Percentiles rank a stretch among this genome's conserved stretches.
phyloP scores from a whole-genome alignment of 2,888 invertebrate species.

The Thalpophila matura region DNA sequence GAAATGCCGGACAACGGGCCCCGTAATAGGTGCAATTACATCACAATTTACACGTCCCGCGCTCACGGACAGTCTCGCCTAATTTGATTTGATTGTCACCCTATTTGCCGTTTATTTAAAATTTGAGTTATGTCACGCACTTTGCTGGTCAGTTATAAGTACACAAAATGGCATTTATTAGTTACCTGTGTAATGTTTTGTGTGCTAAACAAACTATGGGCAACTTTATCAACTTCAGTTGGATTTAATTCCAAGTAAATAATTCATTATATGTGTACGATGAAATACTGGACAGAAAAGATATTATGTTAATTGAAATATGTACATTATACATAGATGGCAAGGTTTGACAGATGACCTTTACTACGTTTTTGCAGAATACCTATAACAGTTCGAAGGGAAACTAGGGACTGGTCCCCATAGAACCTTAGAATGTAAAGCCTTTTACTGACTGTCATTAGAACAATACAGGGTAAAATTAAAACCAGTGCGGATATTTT shows the following conservation, averaged over 20 bases:
- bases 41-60: constrained; percentile 78
- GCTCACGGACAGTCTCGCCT: constrained; percentile 77
- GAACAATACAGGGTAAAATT: too few relatives aligned
- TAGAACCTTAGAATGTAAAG: too few relatives aligned
- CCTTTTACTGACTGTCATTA: too few relatives aligned
- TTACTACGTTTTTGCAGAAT: too few relatives aligned
- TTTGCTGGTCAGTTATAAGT: constrained; percentile 45
- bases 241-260: neutral
- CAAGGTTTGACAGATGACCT: too few relatives aligned
- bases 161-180: constrained; percentile 17
- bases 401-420: too few relatives aligned
- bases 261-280: neutral
- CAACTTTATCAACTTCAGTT: neutral
- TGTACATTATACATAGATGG: too few relatives aligned
- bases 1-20: constrained; percentile 62
- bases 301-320: too few relatives aligned
- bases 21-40: constrained; percentile 81
- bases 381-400: too few relatives aligned
- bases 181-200: constrained; percentile 7
- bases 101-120: constrained; percentile 80
- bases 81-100: constrained; percentile 86
- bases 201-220: neutral
- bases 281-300: too few relatives aligned
- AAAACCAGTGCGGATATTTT: too few relatives aligned
- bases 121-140: constrained; percentile 64